Percentiles rank a stretch among this genome's conserved stretches.
Conservation (phyloP, 2,113 vertebrate genomes). For the Rhabdornis inornatus region DNA sequence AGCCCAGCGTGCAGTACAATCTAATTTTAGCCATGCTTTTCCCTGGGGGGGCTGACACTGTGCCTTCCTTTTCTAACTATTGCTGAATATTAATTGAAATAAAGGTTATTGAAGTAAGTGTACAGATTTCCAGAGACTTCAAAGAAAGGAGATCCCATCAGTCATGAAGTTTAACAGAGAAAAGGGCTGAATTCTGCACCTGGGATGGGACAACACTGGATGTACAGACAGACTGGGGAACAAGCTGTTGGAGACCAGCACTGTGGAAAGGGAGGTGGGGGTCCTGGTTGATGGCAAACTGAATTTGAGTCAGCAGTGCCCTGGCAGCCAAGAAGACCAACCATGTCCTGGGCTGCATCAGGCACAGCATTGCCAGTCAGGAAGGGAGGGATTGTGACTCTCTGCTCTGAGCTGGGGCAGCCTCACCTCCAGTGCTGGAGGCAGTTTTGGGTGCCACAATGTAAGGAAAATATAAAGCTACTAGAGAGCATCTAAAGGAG, state of each 20-base stretch:
- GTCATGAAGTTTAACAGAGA: not conserved
- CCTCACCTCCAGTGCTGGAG: rapidly evolving
- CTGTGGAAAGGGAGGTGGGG: not conserved
- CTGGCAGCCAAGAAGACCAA: not conserved
- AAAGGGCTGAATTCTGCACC: not conserved
- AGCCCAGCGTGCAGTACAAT: not conserved
- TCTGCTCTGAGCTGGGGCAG: not conserved
- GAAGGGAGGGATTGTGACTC: not conserved
- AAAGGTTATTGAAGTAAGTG: not conserved
- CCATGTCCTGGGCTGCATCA: rapidly evolving
- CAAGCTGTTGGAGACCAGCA: not conserved
- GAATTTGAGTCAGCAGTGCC: not conserved
- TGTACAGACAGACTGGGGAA: not conserved
- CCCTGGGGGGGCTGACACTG: not conserved
- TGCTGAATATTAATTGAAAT: not conserved
- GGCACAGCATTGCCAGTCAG: rapidly evolving
- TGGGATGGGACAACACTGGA: not conserved
- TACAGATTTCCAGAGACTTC: not conserved
- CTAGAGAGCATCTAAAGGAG: not conserved
- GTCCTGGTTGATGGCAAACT: not conserved
- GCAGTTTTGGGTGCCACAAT: no score
- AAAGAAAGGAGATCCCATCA: not conserved
- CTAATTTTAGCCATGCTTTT: not conserved
- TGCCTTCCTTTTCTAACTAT: not conserved
- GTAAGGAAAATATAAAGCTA: not conserved